Evolutionary conservation across 1,140 invertebrate species (phyloP).

Genomic region (Bombus polaris): DNA sequence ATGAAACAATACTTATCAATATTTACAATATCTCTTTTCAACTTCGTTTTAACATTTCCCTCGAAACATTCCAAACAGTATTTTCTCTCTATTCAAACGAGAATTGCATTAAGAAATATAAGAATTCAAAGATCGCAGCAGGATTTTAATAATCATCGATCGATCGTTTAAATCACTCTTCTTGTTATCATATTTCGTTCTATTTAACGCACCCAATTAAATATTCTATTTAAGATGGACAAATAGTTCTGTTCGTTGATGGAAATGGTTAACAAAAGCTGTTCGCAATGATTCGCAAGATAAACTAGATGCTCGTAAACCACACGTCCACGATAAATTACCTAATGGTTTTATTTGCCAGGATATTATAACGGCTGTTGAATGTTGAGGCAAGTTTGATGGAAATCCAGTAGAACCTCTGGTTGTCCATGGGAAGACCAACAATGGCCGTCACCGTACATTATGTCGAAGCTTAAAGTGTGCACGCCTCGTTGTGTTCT

Average conservation of each 20-base stretch:
- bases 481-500: constrained; percentile 15
- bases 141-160: too few relatives aligned
- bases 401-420: neutral
- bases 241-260: neutral
- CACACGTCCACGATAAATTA: neutral
- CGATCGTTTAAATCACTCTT: too few relatives aligned
- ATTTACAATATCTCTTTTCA: too few relatives aligned
- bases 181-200: too few relatives aligned
- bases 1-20: too few relatives aligned
- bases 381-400: constrained; percentile 15
- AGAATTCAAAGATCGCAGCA: too few relatives aligned
- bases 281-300: neutral
- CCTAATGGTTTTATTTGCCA: constrained; percentile 20
- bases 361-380: neutral
- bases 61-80: too few relatives aligned
- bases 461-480: neutral
- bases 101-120: too few relatives aligned
- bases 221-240: neutral
- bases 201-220: too few relatives aligned
- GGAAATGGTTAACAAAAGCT: neutral
- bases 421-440: neutral
- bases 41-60: too few relatives aligned
- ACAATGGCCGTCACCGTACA: constrained; percentile 23
- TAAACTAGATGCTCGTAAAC: neutral
- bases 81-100: too few relatives aligned